Base-by-base conservation (phyloP, 2,888 invertebrate genomes). In the Phengaris arion region DNA sequence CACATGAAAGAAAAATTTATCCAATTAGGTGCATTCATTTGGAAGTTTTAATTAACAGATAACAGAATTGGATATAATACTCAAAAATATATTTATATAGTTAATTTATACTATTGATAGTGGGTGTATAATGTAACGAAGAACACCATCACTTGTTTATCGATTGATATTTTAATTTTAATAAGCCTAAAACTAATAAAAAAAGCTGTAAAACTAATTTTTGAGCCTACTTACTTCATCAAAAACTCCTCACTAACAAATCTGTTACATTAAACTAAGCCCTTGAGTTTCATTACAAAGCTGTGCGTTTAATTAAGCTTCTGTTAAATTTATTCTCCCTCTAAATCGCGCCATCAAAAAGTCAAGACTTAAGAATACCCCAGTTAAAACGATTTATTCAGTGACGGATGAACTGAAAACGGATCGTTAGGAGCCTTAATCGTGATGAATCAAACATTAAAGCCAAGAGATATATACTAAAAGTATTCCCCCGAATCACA, bases 311-410 rank as follows among this genome's bases (percentile, higher is more conserved):
- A 64, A 64, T 64, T 64, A 64, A 64, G 64, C 6, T 15, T 35
- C 64, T 22, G 12, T 45, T 45, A 45, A 64, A 64, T 64, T 64
- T 64, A 64, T 64, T 64, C 45, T 12, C 64, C 12, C 13, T 45
- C 64, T 12, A 35, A 64, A 64, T 64, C 64, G 13, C 12, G 35
- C 64, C 35, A 64, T 64, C 45, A 64, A 64, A 64, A 13, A 64
- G 64, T 64, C 64, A 64, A 45, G 64, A 64, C 35, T 64, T 45
- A 64, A 64, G 64, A 64, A 48, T 70, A 48, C 48, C 70, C 70
- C 13, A 70, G 13, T 64, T 35, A 64, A 45, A 64, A 64, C 64
- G 35, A 64, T 64, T 64, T 64, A 64, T 64, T 64, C 64, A 64
- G 35, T 64, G 64, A 45, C 64, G 64, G 64, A 64, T 35, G 64